Percentiles rank a stretch among this genome's conserved stretches.
These are phyloP conservation scores for Gadus macrocephalus DNA, from an alignment of 2,113 vertebrate species.

Conservation along the genomic window DNA sequence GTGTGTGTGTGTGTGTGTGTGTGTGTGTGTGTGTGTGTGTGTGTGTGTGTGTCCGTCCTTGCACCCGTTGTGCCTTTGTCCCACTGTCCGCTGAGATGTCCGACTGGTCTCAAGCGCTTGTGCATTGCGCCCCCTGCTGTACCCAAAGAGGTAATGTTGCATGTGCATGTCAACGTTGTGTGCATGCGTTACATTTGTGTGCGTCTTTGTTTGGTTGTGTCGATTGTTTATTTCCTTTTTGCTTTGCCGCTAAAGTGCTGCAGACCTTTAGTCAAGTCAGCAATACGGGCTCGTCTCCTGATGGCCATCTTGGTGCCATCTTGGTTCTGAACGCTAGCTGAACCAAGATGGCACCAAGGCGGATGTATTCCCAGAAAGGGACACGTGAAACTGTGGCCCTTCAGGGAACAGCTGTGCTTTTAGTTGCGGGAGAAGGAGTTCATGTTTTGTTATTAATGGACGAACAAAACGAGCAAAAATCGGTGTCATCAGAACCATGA, in stretches of 20 bases:
- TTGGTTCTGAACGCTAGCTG: too few species aligned
- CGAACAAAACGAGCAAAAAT: too few species aligned
- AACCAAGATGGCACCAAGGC: too few species aligned
- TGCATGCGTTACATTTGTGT: constrained; percentile 28
- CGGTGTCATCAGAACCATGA: too few species aligned
- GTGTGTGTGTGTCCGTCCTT: constrained; percentile 24
- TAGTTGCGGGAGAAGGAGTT: too few species aligned
- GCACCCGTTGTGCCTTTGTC: constrained; percentile 9
- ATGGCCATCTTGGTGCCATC: too few species aligned
- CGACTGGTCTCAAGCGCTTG: constrained; percentile 61
- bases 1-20: constrained; percentile 28
- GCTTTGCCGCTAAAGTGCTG: not conserved
- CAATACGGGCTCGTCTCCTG: not conserved
- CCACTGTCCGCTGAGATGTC: constrained; percentile 60
- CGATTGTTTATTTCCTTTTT: not conserved
- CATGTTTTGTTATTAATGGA: too few species aligned
- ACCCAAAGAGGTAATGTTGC: constrained; percentile 64
- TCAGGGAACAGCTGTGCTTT: too few species aligned
- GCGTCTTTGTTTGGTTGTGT: constrained; percentile 29
- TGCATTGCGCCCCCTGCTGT: constrained; percentile 62
- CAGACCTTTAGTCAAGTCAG: constrained; percentile 26
- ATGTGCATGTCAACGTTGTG: constrained; percentile 37
- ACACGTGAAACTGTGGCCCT: too few species aligned
- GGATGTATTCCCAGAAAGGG: too few species aligned
- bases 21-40: constrained; percentile 34